A percentile compares a stretch with the other conserved stretches of the same genome.
Conservation (phyloP, 2,888 invertebrate species). For the Ditylenchus weischeri region DNA sequence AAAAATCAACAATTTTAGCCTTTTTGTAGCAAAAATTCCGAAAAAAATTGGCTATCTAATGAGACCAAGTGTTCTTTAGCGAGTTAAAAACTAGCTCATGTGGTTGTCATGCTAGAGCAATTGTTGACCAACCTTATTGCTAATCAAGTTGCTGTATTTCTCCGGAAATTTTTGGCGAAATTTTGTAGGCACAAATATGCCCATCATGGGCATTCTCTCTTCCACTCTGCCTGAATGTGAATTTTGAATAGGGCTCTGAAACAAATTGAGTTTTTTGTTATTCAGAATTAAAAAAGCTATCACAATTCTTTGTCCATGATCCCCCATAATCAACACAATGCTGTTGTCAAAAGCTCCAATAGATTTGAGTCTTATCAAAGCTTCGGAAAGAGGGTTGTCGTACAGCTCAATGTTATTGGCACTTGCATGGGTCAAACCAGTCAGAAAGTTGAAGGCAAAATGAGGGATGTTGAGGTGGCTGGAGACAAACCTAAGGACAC, state of each 20-base stretch:
- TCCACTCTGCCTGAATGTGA: slow-evolving; percentile 60
- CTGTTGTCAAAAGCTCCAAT: slow-evolving; percentile 38
- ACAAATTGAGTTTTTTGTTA: not conserved
- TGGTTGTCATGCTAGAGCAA: too few relatives aligned
- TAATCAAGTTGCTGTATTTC: slow-evolving; percentile 25
- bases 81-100: too few relatives aligned
- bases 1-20: too few relatives aligned
- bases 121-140: slow-evolving; percentile 43
- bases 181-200: slow-evolving; percentile 58
- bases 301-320: slow-evolving; percentile 62
- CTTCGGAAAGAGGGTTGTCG: slow-evolving; percentile 26
- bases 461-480: slow-evolving; percentile 53
- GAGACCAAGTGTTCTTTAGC: too few relatives aligned
- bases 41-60: too few relatives aligned
- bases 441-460: slow-evolving; percentile 60
- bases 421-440: slow-evolving; percentile 60
- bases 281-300: too few relatives aligned
- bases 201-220: slow-evolving; percentile 61
- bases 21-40: too few relatives aligned
- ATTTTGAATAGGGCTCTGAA: slow-evolving; percentile 54
- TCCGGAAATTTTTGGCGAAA: slow-evolving; percentile 50
- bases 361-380: slow-evolving; percentile 28
- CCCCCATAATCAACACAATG: slow-evolving; percentile 58
- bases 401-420: slow-evolving; percentile 52
- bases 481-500: slow-evolving; percentile 39